Percentiles rank a stretch among this genome's conserved stretches.
phyloP scores from a whole-genome alignment of 2,888 invertebrate genomes.

The Eueremaeus valkanovi region DNA sequence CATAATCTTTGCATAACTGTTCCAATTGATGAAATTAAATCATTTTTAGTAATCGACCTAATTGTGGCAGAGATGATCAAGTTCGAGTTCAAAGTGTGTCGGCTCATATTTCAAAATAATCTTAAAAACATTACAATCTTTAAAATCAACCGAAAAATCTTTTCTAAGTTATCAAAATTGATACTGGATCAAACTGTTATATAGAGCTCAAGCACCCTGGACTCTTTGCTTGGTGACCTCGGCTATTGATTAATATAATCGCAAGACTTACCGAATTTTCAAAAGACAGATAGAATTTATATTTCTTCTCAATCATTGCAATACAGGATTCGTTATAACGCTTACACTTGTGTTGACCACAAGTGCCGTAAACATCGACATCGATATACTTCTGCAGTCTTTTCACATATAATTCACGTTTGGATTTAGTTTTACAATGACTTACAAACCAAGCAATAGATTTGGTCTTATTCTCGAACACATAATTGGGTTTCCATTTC shows the following conservation, averaged over 20 bases:
- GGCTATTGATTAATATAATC: not conserved
- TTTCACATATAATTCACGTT: constrained; percentile 37
- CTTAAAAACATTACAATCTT: too few species aligned
- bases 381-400: constrained; percentile 10
- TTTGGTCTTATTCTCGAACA: constrained; percentile 10
- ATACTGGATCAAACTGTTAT: too few species aligned
- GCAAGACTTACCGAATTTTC: constrained; percentile 46
- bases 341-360: constrained; percentile 23
- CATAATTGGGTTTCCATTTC: not conserved
- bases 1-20: constrained; percentile 48
- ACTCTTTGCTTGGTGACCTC: not conserved
- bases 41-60: too few species aligned
- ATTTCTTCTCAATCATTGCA: constrained; percentile 34
- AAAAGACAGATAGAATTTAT: constrained; percentile 50
- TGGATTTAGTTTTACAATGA: constrained; percentile 26
- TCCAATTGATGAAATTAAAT: not conserved
- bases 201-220: too few species aligned
- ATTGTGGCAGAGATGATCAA: too few species aligned
- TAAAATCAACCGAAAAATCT: too few species aligned
- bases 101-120: too few species aligned
- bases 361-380: constrained; percentile 40
- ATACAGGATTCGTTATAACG: not conserved
- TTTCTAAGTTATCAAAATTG: too few species aligned
- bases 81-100: too few species aligned
- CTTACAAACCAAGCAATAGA: constrained; percentile 41